These are phyloP conservation scores for Hydrotaea cyrtoneurina DNA, from an alignment of 2,888 invertebrate species.

Conservation along the genomic window DNA sequence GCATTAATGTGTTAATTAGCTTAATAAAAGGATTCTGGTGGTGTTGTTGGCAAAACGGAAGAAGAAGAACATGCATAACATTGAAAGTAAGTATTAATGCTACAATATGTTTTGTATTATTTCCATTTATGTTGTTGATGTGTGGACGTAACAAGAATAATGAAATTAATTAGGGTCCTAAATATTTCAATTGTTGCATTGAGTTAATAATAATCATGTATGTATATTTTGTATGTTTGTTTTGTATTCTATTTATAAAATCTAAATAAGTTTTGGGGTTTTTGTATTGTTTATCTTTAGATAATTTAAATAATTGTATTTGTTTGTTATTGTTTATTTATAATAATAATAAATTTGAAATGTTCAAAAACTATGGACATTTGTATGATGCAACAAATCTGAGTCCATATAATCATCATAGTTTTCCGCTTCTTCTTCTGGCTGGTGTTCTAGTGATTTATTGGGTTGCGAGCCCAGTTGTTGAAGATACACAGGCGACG, in stretches of 20 bases:
- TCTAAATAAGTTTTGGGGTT: constrained; percentile 26
- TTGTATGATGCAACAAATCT: constrained; percentile 45
- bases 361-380: constrained; percentile 59
- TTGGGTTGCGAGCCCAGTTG: constrained; percentile 38
- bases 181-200: not conserved
- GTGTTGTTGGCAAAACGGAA: too few relatives aligned
- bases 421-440: constrained; percentile 35
- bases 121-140: too few relatives aligned
- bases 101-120: not conserved
- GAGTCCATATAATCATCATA: constrained; percentile 60
- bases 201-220: not conserved
- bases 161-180: too few relatives aligned
- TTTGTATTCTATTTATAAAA: constrained; percentile 51
- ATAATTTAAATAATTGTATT: constrained; percentile 35
- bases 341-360: constrained; percentile 54
- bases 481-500: constrained; percentile 26
- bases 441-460: constrained; percentile 30
- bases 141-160: too few relatives aligned
- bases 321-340: constrained; percentile 17
- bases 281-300: too few relatives aligned
- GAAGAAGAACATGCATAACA: too few relatives aligned
- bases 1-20: not conserved
- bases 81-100: not conserved
- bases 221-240: constrained; percentile 5
- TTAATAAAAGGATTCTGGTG: not conserved